phyloP scores from a whole-genome alignment of 2,113 vertebrate species.

The Tringa solitaria region DNA sequence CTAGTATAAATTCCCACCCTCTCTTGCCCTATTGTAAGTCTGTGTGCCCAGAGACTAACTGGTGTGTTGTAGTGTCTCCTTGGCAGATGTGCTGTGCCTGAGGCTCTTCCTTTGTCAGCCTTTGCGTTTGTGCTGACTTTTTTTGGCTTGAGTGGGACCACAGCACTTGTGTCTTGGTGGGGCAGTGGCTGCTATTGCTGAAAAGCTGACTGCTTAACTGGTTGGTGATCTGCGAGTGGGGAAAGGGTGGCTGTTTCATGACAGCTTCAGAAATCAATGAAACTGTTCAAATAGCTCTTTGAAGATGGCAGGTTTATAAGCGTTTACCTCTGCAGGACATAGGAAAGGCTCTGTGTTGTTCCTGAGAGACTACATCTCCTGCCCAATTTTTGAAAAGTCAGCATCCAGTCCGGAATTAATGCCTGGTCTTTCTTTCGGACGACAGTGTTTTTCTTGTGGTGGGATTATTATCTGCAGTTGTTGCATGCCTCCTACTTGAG shows the following conservation, averaged over 20 bases:
- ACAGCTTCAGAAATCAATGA: background rate
- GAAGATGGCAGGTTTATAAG: background rate
- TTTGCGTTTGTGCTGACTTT: background rate
- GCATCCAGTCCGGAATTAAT: background rate
- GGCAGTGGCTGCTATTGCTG: background rate
- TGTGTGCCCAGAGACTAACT: background rate
- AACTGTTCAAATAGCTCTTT: background rate
- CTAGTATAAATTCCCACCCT: background rate
- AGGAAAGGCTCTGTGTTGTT: background rate
- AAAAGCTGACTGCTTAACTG: background rate
- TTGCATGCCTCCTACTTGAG: background rate
- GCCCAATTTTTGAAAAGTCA: background rate
- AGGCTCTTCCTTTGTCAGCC: background rate
- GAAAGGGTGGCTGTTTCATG: background rate
- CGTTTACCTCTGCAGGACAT: background rate
- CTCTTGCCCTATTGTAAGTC: background rate
- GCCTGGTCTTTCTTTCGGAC: background rate
- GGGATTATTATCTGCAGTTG: background rate
- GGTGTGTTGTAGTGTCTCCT: background rate
- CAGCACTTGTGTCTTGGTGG: background rate
- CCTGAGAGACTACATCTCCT: background rate
- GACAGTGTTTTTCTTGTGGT: background rate
- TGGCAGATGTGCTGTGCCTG: background rate
- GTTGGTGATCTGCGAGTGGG: background rate
- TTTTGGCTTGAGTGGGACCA: background rate